Base-by-base conservation (phyloP, 2,797 vertebrate genomes). In the Coccyzus lansbergi region DNA sequence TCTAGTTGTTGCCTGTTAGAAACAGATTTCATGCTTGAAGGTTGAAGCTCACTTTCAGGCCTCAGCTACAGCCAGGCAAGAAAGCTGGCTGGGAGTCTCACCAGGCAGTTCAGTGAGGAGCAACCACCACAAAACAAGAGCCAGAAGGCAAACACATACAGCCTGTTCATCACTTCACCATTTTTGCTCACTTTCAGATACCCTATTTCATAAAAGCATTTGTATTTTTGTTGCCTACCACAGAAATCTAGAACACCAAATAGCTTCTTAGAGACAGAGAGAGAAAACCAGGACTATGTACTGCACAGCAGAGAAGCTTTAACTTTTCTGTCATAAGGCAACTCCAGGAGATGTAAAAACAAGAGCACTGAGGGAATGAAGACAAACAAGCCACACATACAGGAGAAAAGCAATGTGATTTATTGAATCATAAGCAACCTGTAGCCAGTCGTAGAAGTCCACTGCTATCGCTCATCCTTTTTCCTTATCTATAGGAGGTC, bases 1-100 rank as follows among this genome's bases (percentile, higher is more conserved):
- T 99, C 99, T 95, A 99, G 96, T 96, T 99, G 98, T 88, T 98
- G 98, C 95, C 99, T 99, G 97, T 95, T 82, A 90, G 53, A 75
- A 90, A 88, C 21, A 96, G 22, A 96, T 91, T 86, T 86, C 70
- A 70, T 34, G 36, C 67, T 91, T 86, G 20, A 42, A 34, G 34
- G n/a, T n/a, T n/a, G 77, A 94, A 91, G 15, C 36, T 78, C 19
- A 4, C 33, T 90, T 65, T 71, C 69, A 71, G 64, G 60, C 40
- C 42, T 58, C 28, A 75, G 58, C 60, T 33, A 63, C 64, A 71
- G 80, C 53, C 58, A 94, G 52, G 33, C 48, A 83, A 72, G 81
- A 48, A 78, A 51, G 33, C 2, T 51, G 68, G 29, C 67, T 64
- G 53, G 75, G 76, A 65, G 69, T 22, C 46, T 59, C 42, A 86